phyloP scores from a whole-genome alignment of 1,140 invertebrate genomes.

The Sminthurinus signatus region DNA sequence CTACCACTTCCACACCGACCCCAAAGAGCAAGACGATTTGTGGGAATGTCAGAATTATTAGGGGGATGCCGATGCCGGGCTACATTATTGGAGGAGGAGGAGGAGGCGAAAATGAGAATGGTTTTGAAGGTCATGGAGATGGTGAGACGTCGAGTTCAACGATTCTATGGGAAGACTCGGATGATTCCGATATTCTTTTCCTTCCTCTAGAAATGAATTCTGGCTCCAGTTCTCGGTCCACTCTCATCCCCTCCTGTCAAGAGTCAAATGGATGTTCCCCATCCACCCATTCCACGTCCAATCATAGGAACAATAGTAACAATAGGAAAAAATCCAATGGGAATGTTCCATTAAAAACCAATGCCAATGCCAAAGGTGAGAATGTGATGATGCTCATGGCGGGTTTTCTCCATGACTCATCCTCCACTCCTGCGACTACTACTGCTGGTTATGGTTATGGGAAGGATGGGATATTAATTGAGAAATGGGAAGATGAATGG shows the following conservation, averaged over 20 bases:
- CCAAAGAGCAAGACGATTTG: neutral
- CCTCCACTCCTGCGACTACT: too few species aligned
- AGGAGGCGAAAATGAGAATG: too few species aligned
- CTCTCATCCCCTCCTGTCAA: conserved; percentile 20
- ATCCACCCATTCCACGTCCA: too few species aligned
- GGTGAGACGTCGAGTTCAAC: conserved; percentile 13
- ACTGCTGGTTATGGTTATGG: too few species aligned
- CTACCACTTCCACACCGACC: neutral
- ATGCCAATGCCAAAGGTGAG: too few species aligned
- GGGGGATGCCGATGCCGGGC: conserved; percentile 27
- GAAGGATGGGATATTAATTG: conserved; percentile 36
- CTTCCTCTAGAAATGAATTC: conserved; percentile 37
- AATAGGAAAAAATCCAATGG: too few species aligned
- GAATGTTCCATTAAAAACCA: too few species aligned
- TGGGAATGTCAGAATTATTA: conserved; percentile 24
- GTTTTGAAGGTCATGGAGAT: too few species aligned
- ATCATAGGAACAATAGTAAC: too few species aligned
- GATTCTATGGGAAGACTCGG: conserved; percentile 40
- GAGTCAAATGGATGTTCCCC: neutral
- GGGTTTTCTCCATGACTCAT: too few species aligned
- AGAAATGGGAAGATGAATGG: conserved; percentile 41
- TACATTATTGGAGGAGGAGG: conserved; percentile 13
- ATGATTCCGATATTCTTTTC: conserved; percentile 40
- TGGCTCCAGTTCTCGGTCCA: conserved; percentile 22
- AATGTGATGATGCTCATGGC: too few species aligned